Evolutionary conservation across 2,113 vertebrate genomes (phyloP), one percentile per base, ranked within the genome.

Genomic region (Anolis sagrei): DNA sequence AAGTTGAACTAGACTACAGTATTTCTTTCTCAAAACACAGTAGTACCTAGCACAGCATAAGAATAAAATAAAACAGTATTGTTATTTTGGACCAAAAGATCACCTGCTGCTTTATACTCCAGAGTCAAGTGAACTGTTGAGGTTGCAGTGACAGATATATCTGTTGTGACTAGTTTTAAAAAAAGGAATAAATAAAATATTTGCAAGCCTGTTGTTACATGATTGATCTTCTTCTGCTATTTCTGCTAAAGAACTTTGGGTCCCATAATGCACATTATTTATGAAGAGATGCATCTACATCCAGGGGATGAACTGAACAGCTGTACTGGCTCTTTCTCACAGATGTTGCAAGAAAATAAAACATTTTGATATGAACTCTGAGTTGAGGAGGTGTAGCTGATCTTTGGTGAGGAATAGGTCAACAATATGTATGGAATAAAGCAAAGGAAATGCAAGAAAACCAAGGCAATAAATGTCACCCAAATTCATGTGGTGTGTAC

Each of bases 381-480:
- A 48, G 75, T 1, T 83, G 88, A 70, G 68, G 82, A 7, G 1
- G 44, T 75, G n/a, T 23, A 74, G 21, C 32, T 75, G 84, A 85
- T 0, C 0, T n/a, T 25, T 64, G 61, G 21, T n/a, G 76, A 72
- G 49, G 49, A 88, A n/a, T 39, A 76, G 23, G 69, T 82, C 19
- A 80, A 7, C 18, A 64, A 88, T 92, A 75, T 0, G 0, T 49
- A 25, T 66, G 70, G 62, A 81, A 85, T 79, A 27, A 64, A 34
- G 75, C 86, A 82, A 82, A 84, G 78, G 79, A 83, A 88, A 91
- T 80, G 7, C 54, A 88, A 61, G 77, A 34, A 14, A 66, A 89
- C 83, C 36, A 58, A 73, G 51, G 82, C 83, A 92, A 77, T 89
- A 93, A 94, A 93, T 93, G 70, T 92, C 91, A 92, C 90, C 89